A percentile compares a stretch with the other conserved stretches of the same genome.
These are phyloP conservation scores for Hirtodrosophila cameraria DNA, from an alignment of 2,888 invertebrate species.

Conservation along the genomic window DNA sequence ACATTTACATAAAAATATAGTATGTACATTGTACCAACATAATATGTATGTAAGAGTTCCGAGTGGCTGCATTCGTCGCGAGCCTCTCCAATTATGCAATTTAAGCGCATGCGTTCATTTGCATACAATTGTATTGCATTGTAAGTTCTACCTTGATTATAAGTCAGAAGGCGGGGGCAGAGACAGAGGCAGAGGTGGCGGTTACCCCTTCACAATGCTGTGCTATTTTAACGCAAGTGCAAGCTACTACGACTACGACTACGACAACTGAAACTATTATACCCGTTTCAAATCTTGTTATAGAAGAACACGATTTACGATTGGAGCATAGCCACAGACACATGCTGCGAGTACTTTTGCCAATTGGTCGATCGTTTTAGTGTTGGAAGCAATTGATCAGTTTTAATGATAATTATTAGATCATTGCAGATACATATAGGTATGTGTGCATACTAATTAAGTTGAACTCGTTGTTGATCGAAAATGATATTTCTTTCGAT, in stretches of 20 bases:
- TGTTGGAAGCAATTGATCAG: conserved; percentile 60
- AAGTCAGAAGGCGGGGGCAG: background rate
- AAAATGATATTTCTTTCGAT: too few species aligned
- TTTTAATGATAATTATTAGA: conserved; percentile 58
- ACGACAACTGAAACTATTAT: conserved; percentile 8
- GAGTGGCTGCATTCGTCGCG: background rate
- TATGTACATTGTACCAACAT: background rate
- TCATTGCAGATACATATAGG: conserved; percentile 5
- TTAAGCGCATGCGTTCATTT: conserved; percentile 75
- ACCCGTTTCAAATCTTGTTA: conserved; percentile 27
- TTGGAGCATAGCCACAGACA: conserved; percentile 39
- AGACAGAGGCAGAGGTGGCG: too few species aligned
- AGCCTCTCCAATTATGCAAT: conserved; percentile 64
- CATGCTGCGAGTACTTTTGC: too few species aligned
- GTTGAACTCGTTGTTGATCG: conserved; percentile 3
- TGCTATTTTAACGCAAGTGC: too few species aligned
- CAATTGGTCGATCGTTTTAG: conserved; percentile 42
- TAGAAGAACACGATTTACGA: conserved; percentile 52
- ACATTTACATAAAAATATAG: background rate
- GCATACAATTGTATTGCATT: conserved; percentile 67
- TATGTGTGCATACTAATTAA: conserved; percentile 33
- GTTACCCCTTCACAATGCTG: conserved; percentile 40
- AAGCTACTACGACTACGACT: background rate
- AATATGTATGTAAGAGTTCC: too few species aligned
- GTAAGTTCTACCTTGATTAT: conserved; percentile 47